Conservation (phyloP, 2,888 invertebrate genomes). For the Baccha elongata region DNA sequence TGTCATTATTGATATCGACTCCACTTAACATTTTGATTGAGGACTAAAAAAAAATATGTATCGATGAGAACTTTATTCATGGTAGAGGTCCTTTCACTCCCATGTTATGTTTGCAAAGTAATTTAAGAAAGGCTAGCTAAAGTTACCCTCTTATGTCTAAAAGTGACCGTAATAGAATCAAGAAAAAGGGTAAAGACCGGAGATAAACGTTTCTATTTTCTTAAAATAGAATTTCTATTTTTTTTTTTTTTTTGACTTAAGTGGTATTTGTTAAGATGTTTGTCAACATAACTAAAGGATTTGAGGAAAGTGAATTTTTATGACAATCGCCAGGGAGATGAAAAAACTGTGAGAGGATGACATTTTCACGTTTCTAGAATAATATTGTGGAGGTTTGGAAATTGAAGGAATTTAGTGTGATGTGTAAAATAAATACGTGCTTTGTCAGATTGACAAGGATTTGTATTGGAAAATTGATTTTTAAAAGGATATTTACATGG, state of each 20-base stretch:
- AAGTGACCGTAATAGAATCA: conserved; percentile 52
- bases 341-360: conserved; percentile 27
- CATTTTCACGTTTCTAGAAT: conserved; percentile 2
- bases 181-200: conserved; percentile 50
- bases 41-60: conserved; percentile 52
- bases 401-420: conserved; percentile 15
- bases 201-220: conserved; percentile 66
- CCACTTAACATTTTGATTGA: conserved; percentile 71
- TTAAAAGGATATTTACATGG: conserved; percentile 53
- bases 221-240: not conserved
- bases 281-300: conserved; percentile 48
- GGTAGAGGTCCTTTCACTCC: conserved; percentile 26
- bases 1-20: conserved; percentile 69
- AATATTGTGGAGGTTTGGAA: not conserved
- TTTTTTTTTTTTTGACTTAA: conserved; percentile 27
- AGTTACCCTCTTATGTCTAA: conserved; percentile 37
- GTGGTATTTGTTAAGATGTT: conserved; percentile 31
- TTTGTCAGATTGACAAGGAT: conserved; percentile 36
- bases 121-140: conserved; percentile 22
- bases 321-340: conserved; percentile 25
- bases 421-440: conserved; percentile 24
- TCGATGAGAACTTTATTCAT: conserved; percentile 61
- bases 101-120: conserved; percentile 17
- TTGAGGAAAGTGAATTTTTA: conserved; percentile 55
- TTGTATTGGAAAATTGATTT: conserved; percentile 59